Base-by-base conservation (phyloP, 2,797 vertebrate species). In the Megalops cyprinoides region DNA sequence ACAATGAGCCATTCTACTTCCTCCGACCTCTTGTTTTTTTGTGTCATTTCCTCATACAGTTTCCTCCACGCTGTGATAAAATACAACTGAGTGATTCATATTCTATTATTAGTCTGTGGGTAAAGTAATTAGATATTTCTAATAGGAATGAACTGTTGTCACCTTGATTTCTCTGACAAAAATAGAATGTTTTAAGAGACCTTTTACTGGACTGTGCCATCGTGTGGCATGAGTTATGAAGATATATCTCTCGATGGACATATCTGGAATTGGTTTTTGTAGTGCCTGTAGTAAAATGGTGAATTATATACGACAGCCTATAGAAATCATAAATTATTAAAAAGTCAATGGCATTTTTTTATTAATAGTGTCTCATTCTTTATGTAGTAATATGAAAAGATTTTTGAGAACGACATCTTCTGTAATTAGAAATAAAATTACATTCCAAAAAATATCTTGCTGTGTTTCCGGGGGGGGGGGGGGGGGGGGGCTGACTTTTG, bases 321-420 rank as follows among this genome's bases (percentile, higher is more conserved):
- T 77, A 62, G 80, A 81, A 81, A 39, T 58, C 80, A 67, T 81
- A 42, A 81, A 76, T 81, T 81, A 81, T 76, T 77, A 53, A 77
- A 76, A 58, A 44, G 53, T 76, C 49, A 69, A 53, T 81, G 74
- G 74, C 60, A 69, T 81, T 55, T 62, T 31, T 65, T 81, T 75
- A 80, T 80, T 81, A 81, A 81, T 77, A 31, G 49, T n/a, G 37
- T 12, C 74, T 53, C 58, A 53, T 77, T 28, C 18, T 76, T 46
- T 77, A 20, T 49, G 55, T 39, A 34, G 79, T 25, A 56, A 37
- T 55, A 46, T 42, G 62, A 81, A 53, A 55, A 55, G 74, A 5
- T 49, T 46, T 56, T 55, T 44, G 74, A 53, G 34, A 60, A 48
- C 28, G 56, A 81, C 49, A 48, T 56, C 58, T 48, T n/a, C 48